Conservation (phyloP, 1,140 invertebrate species). For the Drepana arcuata region DNA sequence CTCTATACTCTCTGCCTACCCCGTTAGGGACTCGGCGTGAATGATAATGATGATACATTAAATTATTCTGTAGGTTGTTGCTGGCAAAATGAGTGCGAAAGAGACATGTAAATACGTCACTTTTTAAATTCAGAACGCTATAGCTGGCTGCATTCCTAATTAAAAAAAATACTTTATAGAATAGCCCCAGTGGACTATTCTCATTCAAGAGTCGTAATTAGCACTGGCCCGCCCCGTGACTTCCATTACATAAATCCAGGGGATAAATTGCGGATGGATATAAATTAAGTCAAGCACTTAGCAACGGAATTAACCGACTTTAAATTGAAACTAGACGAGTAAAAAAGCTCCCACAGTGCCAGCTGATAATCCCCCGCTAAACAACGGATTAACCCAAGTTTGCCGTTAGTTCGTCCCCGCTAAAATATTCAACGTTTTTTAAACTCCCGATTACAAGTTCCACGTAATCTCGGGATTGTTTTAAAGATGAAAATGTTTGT, state of each 20-base stretch:
- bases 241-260: conserved; percentile 47
- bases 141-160: too few species aligned
- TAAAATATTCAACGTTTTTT: conserved; percentile 37
- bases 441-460: conserved; percentile 47
- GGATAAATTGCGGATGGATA: conserved; percentile 46
- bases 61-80: too few species aligned
- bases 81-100: too few species aligned
- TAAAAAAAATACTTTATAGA: too few species aligned
- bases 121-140: too few species aligned
- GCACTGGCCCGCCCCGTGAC: conserved; percentile 26
- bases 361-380: conserved; percentile 59
- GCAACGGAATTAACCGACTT: conserved; percentile 45
- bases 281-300: conserved; percentile 57
- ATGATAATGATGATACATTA: too few species aligned
- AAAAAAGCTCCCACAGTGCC: conserved; percentile 30
- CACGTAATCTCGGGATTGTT: conserved; percentile 48
- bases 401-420: conserved; percentile 4
- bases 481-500: conserved; percentile 34
- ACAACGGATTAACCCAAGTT: conserved; percentile 38
- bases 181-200: too few species aligned
- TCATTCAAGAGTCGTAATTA: conserved; percentile 47
- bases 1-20: too few species aligned
- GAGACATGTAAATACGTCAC: too few species aligned
- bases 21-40: too few species aligned
- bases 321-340: conserved; percentile 60